Percentiles rank a stretch among this genome's conserved stretches.
These are phyloP conservation scores for Apodemus sylvaticus DNA, from an alignment of 2,113 vertebrate species.

Conservation along the genomic window DNA sequence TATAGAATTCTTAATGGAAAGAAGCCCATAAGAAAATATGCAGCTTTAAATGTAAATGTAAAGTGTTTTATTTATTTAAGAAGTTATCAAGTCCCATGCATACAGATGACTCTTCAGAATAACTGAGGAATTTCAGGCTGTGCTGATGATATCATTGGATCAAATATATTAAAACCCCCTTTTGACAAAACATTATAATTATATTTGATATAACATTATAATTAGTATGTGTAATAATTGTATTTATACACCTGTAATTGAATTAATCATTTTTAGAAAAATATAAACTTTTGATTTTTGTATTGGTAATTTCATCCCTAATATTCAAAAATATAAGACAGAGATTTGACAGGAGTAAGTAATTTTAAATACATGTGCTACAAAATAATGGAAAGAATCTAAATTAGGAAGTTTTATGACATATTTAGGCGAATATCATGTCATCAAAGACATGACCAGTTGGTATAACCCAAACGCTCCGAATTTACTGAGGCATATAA, in stretches of 20 bases:
- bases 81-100: neutral
- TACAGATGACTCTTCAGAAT: neutral
- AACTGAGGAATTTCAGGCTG: neutral
- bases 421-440: neutral
- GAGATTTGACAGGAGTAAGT: neutral
- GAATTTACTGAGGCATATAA: neutral
- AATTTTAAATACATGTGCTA: neutral
- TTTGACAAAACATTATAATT: neutral
- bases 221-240: no score
- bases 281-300: neutral
- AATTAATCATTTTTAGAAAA: neutral
- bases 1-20: slow-evolving; percentile 25
- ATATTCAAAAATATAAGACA: neutral
- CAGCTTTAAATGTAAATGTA: neutral
- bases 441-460: neutral
- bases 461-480: neutral
- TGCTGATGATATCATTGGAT: neutral
- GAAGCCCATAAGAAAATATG: neutral
- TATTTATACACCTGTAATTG: no score
- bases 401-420: neutral
- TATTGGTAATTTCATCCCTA: neutral
- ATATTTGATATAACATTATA: no score
- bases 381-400: neutral
- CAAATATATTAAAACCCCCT: neutral
- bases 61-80: neutral